Conservation (phyloP, 53 echinoderm and acorn worm species). For the Patiria pectinifera region DNA sequence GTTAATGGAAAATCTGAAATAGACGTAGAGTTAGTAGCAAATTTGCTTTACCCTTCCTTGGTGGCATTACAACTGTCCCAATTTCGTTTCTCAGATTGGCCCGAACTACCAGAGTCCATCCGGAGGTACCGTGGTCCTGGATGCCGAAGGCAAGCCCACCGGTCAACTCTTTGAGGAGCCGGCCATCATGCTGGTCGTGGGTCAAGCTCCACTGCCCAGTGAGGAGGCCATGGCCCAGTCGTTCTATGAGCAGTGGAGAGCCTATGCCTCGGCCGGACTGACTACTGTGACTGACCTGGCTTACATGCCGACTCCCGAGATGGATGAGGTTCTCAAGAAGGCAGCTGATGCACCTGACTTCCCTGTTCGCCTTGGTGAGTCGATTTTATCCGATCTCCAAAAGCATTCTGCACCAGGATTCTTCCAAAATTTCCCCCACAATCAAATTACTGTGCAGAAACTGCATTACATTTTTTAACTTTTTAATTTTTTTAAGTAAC, state of each 20-base stretch:
- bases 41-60: background rate
- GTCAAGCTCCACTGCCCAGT: conserved; percentile 36
- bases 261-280: conserved; percentile 69
- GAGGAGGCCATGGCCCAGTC: background rate
- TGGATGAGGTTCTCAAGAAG: conserved; percentile 40
- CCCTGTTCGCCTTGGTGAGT: conserved; percentile 56
- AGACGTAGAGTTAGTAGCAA: background rate
- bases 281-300: conserved; percentile 73
- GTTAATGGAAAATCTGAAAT: background rate
- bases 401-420: no score
- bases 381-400: no score
- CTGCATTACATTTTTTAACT: background rate
- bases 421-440: no score
- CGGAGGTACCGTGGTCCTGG: conserved; percentile 67
- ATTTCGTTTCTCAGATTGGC: conserved; percentile 32
- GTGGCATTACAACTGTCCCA: no score
- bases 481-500: background rate
- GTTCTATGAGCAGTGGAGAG: conserved; percentile 34
- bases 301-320: conserved; percentile 55
- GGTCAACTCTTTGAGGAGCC: conserved; percentile 72
- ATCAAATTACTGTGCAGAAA: no score
- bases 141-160: conserved; percentile 58
- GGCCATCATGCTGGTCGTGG: conserved; percentile 54
- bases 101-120: conserved; percentile 34
- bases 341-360: conserved; percentile 44